Evolutionary conservation across 2,113 vertebrate species (phyloP), one percentile per base, ranked within the genome.

Genomic region (Laterallus jamaicensis): DNA sequence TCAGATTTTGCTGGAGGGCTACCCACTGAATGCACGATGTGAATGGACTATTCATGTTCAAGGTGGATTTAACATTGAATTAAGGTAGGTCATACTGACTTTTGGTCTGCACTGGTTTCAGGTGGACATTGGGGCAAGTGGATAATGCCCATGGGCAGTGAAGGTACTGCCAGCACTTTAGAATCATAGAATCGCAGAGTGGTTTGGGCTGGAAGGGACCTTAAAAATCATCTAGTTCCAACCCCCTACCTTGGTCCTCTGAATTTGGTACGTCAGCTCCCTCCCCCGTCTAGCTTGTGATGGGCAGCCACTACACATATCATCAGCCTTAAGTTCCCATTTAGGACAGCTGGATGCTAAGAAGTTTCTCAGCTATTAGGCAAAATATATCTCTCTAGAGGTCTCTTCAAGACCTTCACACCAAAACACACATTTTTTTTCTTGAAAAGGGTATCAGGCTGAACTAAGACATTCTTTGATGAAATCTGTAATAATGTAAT

Each of bases 41-140:
- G 99, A 99, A 94, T 99, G 99, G 99, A 99, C 98, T 81, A 97
- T 99, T 92, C 97, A 99, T 16, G 99, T 99, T 95, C 98, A 98
- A 76, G 95, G 96, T 47, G 98, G 98, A n/a, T 98, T 99, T 92
- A 98, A 98, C 77, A 98, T 99, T 86, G 99, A 99, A 39, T 98
- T 99, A 97, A 99, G 98, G 99, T 99, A 95, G 21, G 85, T 94
- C 21, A 7, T 54, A 10, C 17, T 70, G 70, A 49, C 80, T 94
- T 82, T 47, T 28, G 58, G 66, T 28, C 73, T 50, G 59, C 10
- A 22, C n/a, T 62, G 20, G 31, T 79, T 78, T 62, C 47, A 75
- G 15, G 17, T 54, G 39, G 67, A 52, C 22, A 32, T 5, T 40
- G 44, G 31, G 56, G 17, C 40, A 32, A 31, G 55, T 55, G 35